These are phyloP conservation scores for Sphinx pinastri DNA, from an alignment of 2,888 invertebrate genomes.

Conservation along the genomic window DNA sequence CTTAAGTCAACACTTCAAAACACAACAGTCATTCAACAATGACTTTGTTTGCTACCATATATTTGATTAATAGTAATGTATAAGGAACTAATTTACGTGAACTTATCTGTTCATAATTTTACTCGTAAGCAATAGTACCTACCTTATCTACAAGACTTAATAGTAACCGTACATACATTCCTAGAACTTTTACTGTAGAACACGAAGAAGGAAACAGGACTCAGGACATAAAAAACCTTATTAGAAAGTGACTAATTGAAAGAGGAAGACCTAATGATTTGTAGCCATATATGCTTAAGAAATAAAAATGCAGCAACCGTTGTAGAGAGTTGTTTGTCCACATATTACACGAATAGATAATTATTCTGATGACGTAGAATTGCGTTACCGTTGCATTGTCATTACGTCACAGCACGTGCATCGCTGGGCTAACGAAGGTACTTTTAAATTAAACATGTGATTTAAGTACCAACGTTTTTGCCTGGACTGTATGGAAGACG, in stretches of 20 bases:
- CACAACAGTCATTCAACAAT: too few relatives aligned
- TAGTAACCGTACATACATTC: not conserved
- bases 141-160: too few relatives aligned
- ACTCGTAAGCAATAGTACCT: too few relatives aligned
- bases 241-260: constrained; percentile 4
- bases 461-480: not conserved
- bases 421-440: constrained; percentile 28
- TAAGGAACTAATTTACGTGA: too few relatives aligned
- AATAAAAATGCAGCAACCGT: constrained; percentile 22
- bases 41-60: too few relatives aligned
- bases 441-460: too few relatives aligned
- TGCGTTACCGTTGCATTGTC: constrained; percentile 40
- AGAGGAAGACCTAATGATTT: constrained; percentile 14
- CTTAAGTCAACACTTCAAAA: too few relatives aligned
- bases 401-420: constrained; percentile 41
- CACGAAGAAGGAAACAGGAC: not conserved
- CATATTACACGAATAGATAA: constrained; percentile 34
- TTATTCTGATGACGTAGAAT: constrained; percentile 36
- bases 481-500: not conserved
- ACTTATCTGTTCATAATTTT: too few relatives aligned
- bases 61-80: too few relatives aligned
- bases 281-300: not conserved
- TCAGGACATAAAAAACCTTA: not conserved
- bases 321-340: constrained; percentile 24
- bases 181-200: not conserved